Evolutionary conservation across 2,888 invertebrate species (phyloP), one percentile per base, ranked within the genome.

Genomic region (Suillia variegata): DNA sequence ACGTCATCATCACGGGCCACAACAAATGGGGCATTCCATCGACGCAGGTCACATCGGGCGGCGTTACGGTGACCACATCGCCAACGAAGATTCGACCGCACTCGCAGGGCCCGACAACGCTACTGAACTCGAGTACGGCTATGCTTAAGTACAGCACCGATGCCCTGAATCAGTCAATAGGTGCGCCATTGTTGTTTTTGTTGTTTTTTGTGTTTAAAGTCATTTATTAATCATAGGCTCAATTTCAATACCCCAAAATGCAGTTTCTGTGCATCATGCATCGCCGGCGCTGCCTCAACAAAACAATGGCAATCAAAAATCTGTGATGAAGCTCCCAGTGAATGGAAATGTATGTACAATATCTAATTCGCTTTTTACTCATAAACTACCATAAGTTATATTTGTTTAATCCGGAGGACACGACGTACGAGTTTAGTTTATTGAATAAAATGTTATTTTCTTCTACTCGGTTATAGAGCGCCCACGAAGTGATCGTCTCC

Each of bases 31-130:
- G 83, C 13, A 82, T 83, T 18, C 83, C 85, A 1, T 81, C 82
- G 33, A 84, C 83, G n/a, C 74, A 74, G 62, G 73, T 74, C 34
- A 75, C 74, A 2, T 86, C 85, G 2, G 82, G 82, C 4, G 87
- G 87, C 17, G 86, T 88, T 0, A 89, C 89, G 0, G 89, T 89
- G 13, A 88, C 88, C 45, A 85, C 85, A 56, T 86, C 87, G 3
- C 85, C 85, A 2, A 74, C 77, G 1, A 80, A 80, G 59, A 84
- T 83, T 67, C 78, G 85, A 65, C 84, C 85, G 51, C 82, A 82
- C 67, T 82, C 86, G 74, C 84, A 87, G 81, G 84, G 88, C 69
- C 84, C 88, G 69, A 80, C 77, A 3, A 81, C 80, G 15, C 66
- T 82, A 45, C 67, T 82, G 15, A 81, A 80, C 59, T 77, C 79